phyloP scores from a whole-genome alignment of 2,797 vertebrate species.

The Malacoctenus gilli region DNA sequence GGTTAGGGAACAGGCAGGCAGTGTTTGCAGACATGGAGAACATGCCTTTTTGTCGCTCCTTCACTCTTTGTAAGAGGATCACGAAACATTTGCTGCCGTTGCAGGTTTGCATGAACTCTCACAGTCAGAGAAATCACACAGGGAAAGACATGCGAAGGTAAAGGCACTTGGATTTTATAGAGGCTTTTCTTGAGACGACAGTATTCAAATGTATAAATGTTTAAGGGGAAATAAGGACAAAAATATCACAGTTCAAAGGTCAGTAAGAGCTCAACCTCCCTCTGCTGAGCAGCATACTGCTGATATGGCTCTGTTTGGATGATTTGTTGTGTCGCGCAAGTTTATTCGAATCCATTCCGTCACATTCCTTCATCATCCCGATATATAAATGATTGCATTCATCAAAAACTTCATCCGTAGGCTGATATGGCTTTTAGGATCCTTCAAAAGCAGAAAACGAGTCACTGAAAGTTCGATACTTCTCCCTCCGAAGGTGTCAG shows the following conservation, averaged over 20 bases:
- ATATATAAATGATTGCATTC: conserved; percentile 46
- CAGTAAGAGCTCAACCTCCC: conserved; percentile 53
- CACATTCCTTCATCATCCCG: conserved; percentile 46
- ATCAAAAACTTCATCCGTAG: conserved; percentile 40
- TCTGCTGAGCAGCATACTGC: conserved; percentile 28
- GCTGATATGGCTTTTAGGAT: conserved; percentile 74
- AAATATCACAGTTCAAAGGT: conserved; percentile 70
- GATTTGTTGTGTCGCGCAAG: conserved; percentile 25
- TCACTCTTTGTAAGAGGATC: conserved; percentile 25
- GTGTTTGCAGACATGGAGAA: conserved; percentile 57
- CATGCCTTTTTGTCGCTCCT: conserved; percentile 29
- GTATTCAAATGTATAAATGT: conserved; percentile 66
- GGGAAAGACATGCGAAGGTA: conserved; percentile 28
- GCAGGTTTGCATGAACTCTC: conserved; percentile 11
- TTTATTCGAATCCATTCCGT: conserved; percentile 45
- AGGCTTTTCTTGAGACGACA: conserved; percentile 43
- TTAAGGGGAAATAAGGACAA: conserved; percentile 28
- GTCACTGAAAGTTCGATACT: conserved; percentile 34
- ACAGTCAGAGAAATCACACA: conserved; percentile 12
- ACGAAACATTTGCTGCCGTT: conserved; percentile 15
- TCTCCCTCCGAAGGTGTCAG: conserved; percentile 32
- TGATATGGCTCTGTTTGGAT: conserved; percentile 63
- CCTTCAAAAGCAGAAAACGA: conserved; percentile 48
- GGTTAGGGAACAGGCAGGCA: conserved; percentile 52
- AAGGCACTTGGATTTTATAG: conserved; percentile 74